A percentile compares a stretch with the other conserved stretches of the same genome.
Conservation (phyloP, 2,113 vertebrate genomes). For the Lipotes vexillifer region DNA sequence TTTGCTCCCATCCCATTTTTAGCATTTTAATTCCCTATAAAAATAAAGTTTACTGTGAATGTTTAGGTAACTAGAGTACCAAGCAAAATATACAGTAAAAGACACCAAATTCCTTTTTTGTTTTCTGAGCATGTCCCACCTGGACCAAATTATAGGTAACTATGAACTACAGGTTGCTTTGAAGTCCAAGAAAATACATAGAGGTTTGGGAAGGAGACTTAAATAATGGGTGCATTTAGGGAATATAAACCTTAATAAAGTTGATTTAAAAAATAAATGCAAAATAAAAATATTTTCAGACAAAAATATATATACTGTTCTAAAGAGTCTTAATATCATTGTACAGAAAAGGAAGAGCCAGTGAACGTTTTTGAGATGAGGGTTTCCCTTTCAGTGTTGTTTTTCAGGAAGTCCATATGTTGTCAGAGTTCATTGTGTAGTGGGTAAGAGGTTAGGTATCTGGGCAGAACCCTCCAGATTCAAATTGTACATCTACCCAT, state of each 20-base stretch:
- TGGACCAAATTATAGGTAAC: background rate
- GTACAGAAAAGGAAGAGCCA: background rate
- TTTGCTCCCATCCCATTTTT: background rate
- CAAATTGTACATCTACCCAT: background rate
- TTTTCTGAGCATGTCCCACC: background rate
- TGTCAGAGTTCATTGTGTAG: background rate
- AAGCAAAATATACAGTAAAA: background rate
- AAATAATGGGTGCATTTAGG: background rate
- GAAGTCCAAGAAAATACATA: background rate
- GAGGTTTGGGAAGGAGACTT: background rate
- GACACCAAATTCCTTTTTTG: background rate
- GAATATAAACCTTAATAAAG: background rate
- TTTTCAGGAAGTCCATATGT: background rate
- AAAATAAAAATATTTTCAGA: background rate
- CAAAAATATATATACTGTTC: background rate
- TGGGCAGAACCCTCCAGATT: background rate
- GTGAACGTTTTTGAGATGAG: background rate
- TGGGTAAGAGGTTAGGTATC: background rate
- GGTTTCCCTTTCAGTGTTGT: background rate
- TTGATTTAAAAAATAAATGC: background rate
- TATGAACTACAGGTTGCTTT: background rate
- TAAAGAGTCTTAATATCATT: background rate
- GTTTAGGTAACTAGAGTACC: background rate
- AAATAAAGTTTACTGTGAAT: background rate
- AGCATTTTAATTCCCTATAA: background rate